Evolutionary conservation across 2,797 vertebrate genomes (phyloP).

Genomic region (Acanthurus leucopareius): DNA sequence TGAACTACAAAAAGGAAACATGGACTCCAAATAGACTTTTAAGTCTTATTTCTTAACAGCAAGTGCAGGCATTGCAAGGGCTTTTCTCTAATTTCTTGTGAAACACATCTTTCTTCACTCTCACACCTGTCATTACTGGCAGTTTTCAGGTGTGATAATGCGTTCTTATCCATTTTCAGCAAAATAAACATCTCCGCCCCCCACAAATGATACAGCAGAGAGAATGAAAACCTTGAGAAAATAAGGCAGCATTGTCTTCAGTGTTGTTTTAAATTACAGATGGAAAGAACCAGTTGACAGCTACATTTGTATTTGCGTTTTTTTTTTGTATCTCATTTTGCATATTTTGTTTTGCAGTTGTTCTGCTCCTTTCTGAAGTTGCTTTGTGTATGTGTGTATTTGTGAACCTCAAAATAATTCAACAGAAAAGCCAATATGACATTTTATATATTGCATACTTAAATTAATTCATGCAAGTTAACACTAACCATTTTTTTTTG

Average conservation of each 20-base stretch:
- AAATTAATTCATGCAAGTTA: not conserved
- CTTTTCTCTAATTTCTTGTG: not conserved
- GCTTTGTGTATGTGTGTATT: not conserved
- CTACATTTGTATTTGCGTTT: not conserved
- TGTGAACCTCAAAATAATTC: not conserved
- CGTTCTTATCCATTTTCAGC: not conserved
- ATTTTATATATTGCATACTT: too few species aligned
- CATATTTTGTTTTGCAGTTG: not conserved
- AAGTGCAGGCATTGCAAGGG: not conserved
- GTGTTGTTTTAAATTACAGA: not conserved
- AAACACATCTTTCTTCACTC: not conserved
- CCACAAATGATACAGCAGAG: not conserved
- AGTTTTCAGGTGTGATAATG: constrained; percentile 4
- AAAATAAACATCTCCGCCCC: constrained; percentile 17
- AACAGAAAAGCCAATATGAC: not conserved
- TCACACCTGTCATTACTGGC: constrained; percentile 3
- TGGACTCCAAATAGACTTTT: not conserved
- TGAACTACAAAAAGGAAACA: not conserved
- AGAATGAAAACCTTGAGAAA: not conserved
- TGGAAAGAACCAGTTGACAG: not conserved
- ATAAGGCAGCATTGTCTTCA: constrained; percentile 7
- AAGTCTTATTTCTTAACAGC: not conserved
- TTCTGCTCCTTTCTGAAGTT: too few species aligned
- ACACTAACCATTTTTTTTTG: not conserved
- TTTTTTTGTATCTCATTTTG: not conserved